Conservation (phyloP, 2,888 invertebrate genomes). For the Drosophila nr. perissopoda region DNA sequence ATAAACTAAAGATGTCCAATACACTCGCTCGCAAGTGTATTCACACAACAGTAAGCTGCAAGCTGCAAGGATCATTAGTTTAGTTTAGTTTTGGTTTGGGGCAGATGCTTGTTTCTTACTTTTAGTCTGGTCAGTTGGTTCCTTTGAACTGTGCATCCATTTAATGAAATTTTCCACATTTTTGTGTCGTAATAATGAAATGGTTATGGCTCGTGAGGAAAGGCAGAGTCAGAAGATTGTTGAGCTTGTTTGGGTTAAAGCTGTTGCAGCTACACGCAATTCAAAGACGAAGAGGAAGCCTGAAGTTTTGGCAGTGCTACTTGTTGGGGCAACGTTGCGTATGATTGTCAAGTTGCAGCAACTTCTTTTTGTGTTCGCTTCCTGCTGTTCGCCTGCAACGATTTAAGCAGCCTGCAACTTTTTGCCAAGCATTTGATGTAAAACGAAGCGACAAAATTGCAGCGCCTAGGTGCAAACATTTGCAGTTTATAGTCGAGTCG, state of each 20-base stretch:
- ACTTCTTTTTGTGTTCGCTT: slow-evolving; percentile 21
- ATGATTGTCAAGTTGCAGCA: slow-evolving; percentile 52
- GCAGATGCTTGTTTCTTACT: neutral
- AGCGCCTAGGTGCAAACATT: slow-evolving; percentile 58
- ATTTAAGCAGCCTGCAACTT: slow-evolving; percentile 55
- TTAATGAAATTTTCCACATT: slow-evolving; percentile 75
- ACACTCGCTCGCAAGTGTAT: slow-evolving; percentile 5
- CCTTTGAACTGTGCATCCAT: slow-evolving; percentile 45
- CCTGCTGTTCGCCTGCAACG: slow-evolving; percentile 29
- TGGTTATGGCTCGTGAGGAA: slow-evolving; percentile 49
- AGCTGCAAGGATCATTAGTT: slow-evolving; percentile 14
- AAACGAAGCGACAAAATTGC: slow-evolving; percentile 62
- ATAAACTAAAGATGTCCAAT: neutral
- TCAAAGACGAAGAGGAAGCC: neutral
- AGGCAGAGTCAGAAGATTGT: neutral
- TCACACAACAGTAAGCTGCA: neutral
- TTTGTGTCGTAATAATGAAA: slow-evolving; percentile 76
- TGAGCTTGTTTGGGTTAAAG: slow-evolving; percentile 39
- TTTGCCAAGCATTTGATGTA: slow-evolving; percentile 42
- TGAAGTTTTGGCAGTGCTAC: slow-evolving; percentile 7
- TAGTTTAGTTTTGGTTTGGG: slow-evolving; percentile 2
- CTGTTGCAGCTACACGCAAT: neutral
- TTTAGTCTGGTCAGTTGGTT: slow-evolving; percentile 22
- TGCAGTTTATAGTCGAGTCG: slow-evolving; percentile 36
- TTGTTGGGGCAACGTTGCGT: slow-evolving; percentile 49